These are phyloP conservation scores for Perccottus glenii DNA, from an alignment of 2,113 vertebrate genomes.

Conservation along the genomic window DNA sequence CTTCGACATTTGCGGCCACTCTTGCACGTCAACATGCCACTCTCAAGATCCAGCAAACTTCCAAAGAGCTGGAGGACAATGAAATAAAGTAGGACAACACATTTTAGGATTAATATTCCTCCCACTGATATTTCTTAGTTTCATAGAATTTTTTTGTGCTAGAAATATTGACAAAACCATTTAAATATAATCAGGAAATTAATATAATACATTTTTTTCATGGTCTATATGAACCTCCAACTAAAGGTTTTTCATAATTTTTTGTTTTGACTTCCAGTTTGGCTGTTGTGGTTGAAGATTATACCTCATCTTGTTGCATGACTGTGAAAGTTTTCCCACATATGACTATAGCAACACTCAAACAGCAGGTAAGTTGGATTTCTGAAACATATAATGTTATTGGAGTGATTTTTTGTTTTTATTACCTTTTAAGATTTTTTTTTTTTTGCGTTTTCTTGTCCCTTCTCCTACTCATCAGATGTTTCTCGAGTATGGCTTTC, in stretches of 20 bases:
- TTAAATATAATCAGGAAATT: too few relatives aligned
- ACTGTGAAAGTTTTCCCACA: conserved; percentile 81
- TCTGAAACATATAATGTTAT: neutral
- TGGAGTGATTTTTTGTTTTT: neutral
- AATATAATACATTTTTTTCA: too few relatives aligned
- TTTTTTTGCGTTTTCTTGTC: neutral
- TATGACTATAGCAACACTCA: conserved; percentile 82
- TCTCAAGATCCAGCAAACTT: conserved; percentile 78
- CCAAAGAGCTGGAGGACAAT: conserved; percentile 72
- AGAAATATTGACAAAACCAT: too few relatives aligned
- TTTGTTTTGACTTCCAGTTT: conserved; percentile 65
- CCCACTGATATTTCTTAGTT: too few relatives aligned
- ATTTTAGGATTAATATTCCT: neutral
- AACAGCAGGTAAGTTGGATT: conserved; percentile 84
- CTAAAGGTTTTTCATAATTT: neutral
- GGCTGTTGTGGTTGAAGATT: conserved; percentile 88
- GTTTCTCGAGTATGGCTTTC: conserved; percentile 89
- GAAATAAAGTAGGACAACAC: conserved; percentile 82
- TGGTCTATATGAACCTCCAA: neutral
- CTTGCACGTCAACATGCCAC: conserved; percentile 79
- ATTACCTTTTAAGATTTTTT: neutral
- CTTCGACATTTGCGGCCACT: conserved; percentile 75
- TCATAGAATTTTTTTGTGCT: too few relatives aligned
- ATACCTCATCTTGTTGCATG: conserved; percentile 84
- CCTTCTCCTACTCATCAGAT: conserved; percentile 78